A percentile compares a stretch with the other conserved stretches of the same genome.
These are phyloP conservation scores for Scalopus aquaticus DNA, from an alignment of 2,113 vertebrate genomes.

Conservation along the genomic window DNA sequence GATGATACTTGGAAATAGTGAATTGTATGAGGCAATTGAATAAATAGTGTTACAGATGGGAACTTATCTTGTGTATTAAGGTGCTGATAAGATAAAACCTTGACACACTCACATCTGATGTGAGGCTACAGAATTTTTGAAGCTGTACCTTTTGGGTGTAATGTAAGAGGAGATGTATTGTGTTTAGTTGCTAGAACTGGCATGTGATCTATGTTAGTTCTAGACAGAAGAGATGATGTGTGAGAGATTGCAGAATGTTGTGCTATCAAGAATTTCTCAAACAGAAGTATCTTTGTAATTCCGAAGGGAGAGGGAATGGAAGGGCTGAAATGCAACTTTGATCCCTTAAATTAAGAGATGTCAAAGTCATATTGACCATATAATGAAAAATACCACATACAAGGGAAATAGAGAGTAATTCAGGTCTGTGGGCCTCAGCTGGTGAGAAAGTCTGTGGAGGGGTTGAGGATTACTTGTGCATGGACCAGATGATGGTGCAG, in stretches of 20 bases:
- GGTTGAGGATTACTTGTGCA: neutral
- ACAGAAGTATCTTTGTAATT: slow-evolving; percentile 15
- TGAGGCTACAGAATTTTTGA: neutral
- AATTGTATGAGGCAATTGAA: neutral
- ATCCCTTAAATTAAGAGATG: neutral
- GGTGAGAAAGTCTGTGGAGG: neutral
- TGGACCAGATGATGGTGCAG: neutral
- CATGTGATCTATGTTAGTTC: neutral
- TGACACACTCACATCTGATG: neutral
- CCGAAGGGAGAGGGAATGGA: neutral
- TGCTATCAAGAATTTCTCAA: neutral
- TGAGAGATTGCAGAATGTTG: neutral
- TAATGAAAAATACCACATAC: neutral
- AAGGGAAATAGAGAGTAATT: neutral
- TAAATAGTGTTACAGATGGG: neutral
- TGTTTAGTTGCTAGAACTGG: slow-evolving; percentile 23
- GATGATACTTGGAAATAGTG: neutral
- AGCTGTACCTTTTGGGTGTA: neutral
- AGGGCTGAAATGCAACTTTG: neutral
- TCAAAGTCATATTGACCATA: neutral
- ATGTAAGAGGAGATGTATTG: neutral
- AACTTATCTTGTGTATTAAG: neutral
- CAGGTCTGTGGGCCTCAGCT: neutral
- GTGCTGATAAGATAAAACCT: neutral
- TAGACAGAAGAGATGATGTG: neutral